These are phyloP conservation scores for Brachypteracias leptosomus DNA, from an alignment of 2,113 vertebrate species.

Conservation along the genomic window DNA sequence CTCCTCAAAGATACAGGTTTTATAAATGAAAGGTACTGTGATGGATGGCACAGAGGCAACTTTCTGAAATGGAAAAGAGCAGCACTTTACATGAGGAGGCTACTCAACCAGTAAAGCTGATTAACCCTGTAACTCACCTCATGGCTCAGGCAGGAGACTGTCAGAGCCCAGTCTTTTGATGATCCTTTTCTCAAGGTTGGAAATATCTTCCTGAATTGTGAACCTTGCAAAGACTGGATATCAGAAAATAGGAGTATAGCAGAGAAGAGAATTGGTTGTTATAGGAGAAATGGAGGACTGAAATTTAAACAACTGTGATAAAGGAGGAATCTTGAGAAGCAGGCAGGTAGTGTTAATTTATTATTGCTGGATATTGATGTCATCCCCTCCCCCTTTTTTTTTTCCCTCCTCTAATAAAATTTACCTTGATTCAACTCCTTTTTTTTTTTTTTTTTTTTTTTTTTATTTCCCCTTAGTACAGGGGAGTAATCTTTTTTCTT, in stretches of 20 bases:
- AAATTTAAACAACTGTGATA: neutral
- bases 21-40: neutral
- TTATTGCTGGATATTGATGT: neutral
- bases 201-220: neutral
- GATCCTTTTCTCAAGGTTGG: neutral
- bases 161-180: neutral
- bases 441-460: no score
- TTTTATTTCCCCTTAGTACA: no score
- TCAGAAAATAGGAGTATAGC: neutral
- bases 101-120: neutral
- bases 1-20: neutral
- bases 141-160: neutral
- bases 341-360: neutral
- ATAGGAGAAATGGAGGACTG: neutral
- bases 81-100: neutral
- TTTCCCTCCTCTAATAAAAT: neutral
- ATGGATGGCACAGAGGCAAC: neutral
- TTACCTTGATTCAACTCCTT: neutral
- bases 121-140: neutral
- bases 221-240: neutral
- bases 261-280: neutral
- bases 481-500: neutral
- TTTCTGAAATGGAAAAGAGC: neutral
- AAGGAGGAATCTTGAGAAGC: neutral
- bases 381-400: neutral